phyloP scores from a whole-genome alignment of 2,113 vertebrate species.

The Oreochromis tanganicae region DNA sequence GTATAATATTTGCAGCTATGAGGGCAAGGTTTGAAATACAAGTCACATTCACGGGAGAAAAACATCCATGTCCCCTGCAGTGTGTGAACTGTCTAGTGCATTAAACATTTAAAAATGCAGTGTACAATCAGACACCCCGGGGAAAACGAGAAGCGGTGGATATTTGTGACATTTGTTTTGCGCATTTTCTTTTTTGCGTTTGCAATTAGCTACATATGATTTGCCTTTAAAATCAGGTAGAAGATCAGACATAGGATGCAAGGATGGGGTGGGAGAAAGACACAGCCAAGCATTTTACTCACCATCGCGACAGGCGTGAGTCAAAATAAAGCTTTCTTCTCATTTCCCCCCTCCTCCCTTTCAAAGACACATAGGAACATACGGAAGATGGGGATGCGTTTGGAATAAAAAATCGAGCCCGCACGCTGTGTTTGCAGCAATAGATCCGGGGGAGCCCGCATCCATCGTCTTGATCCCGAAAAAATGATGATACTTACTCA shows the following conservation, averaged over 20 bases:
- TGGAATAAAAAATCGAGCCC: conserved; percentile 23
- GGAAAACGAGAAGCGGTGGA: background rate
- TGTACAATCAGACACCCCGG: background rate
- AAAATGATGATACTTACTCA: conserved; percentile 23
- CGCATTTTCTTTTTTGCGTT: background rate
- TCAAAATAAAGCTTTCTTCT: conserved; percentile 55
- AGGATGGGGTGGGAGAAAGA: background rate
- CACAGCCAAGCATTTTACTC: conserved; percentile 49
- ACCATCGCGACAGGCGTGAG: conserved; percentile 67
- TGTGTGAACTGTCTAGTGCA: background rate
- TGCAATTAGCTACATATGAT: conserved; percentile 35
- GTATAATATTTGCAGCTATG: background rate
- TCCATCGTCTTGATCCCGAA: conserved; percentile 56
- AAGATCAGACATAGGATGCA: background rate
- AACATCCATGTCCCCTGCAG: background rate
- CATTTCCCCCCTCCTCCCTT: conserved; percentile 35
- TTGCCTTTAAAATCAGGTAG: background rate
- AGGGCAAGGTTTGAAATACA: background rate
- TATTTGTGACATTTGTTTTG: background rate
- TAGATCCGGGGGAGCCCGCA: conserved; percentile 30
- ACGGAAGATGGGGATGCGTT: conserved; percentile 21
- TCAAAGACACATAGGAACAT: conserved; percentile 43
- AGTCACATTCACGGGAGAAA: background rate
- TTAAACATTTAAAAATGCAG: background rate
- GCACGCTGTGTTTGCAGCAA: conserved; percentile 36